Base-by-base conservation (phyloP, 2,888 invertebrate species). In the Cynaeus angustus region DNA sequence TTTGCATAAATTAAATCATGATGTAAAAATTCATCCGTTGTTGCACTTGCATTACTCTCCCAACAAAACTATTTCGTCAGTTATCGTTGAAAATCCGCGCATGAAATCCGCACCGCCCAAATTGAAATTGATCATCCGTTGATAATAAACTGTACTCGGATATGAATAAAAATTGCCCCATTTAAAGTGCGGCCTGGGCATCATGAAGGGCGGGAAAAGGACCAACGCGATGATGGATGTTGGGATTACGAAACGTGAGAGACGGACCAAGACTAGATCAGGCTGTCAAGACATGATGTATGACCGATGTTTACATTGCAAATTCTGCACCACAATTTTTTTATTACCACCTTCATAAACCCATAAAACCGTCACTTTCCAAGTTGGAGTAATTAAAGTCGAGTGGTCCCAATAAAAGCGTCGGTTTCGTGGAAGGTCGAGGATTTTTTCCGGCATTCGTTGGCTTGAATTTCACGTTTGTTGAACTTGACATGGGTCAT, bases 221-320 rank as follows among this genome's bases (percentile, higher is more conserved):
- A 66, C 72, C 73, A 75, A 72, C 75, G 74, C 73, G 80, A 82
- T 82, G 82, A 82, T 82, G 82, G 82, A 82, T 82, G 81, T 78
- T 61, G 75, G 76, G 80, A 80, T 82, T 80, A 81, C 76, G 77
- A 79, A 79, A 78, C 79, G 78, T 77, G 78, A 77, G 80, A 79
- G 79, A 80, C 78, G 80, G 81, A 80, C 80, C 80, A 80, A 78
- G 80, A 81, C 81, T 82, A 81, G 82, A 82, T 83, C 82, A 80
- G 77, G 75, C 81, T 83, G 82, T 83, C 82, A 81, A 71, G 74
- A 72, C 77, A 82, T 82, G 82, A 82, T 82, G 78, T 81, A 82
- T 79, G 80, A 76, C 74, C 76, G 74, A 75, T 75, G 80, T 80
- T 80, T 78, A 81, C 80, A 80, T 81, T 81, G 81, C 80, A 79